Evolutionary conservation across 2,113 vertebrate genomes (phyloP), one percentile per base, ranked within the genome.

Genomic region (Manacus vitellinus): DNA sequence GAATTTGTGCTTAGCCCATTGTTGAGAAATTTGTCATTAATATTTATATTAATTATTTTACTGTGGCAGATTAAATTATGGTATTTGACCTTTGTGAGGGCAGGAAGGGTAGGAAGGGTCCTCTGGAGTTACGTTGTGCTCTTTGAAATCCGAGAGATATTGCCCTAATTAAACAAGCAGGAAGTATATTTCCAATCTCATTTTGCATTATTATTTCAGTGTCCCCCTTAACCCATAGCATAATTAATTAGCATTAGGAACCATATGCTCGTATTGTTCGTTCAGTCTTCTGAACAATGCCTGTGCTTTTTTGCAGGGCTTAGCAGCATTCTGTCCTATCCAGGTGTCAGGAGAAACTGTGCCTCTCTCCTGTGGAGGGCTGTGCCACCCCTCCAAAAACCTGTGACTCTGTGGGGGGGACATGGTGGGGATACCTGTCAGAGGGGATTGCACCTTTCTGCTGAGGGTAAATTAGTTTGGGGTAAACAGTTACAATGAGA

Each of bases 221-320:
- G 71, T 73, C 71, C 85, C 66, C 85, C 75, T 85, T 90, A 95
- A 93, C 84, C 85, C 51, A 67, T 31, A 82, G 63, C 63, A 94
- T 93, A 94, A 96, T 93, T 97, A 93, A 93, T 90, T 96, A 88
- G 85, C 55, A 92, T 77, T 84, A 80, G 86, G 35, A 88, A 43
- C 85, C 93, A 88, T 92, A 89, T 80, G 88, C 55, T 93, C 0
- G 0, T 10, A 3, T 56, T 51, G 35, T 85, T 81, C 6, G 0
- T 43, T 73, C 74, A 85, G 28, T 35, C 6, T 33, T 88, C 54
- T 62, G 92, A 85, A 86, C 67, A 77, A 49, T 0, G 22, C 37
- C 43, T 23, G 0, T 49, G 21, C 4, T 85, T 68, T 77, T 65
- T 56, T 65, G 44, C 46, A 54, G 66, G 61, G 30, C 8, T 81